Evolutionary conservation across 2,113 vertebrate species (phyloP), one percentile per base, ranked within the genome.

Genomic region (Syngnathoides biaculeatus): DNA sequence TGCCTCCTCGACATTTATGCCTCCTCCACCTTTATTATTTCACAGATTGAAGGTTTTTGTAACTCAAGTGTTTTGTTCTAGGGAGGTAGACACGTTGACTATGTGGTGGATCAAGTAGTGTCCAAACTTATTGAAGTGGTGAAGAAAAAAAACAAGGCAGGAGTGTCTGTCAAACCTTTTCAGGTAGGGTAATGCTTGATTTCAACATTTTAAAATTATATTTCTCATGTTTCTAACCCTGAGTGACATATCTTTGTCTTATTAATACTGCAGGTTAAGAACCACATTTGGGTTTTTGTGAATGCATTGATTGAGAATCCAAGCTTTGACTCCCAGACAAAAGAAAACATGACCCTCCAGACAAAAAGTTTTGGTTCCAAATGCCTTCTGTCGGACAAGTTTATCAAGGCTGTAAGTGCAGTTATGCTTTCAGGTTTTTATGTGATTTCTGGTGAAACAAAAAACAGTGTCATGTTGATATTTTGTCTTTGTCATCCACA

Each of bases 141-240:
- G 73, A 99, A 99, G 90, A 98, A 98, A 90, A 99, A 99, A 89
- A 99, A 99, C 84, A 99, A 99, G 91, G 97, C 96, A 69, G 97
- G 97, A 69, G 97, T 99, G 67, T 91, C 94, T 6, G 97, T 99
- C 62, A 99, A 99, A 89, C 97, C 97, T n/a, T 99, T 99, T 90
- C 97, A 99, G 95, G 97, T 94, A 11, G 0, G 0, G 0, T 11
- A 0, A 38, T 35, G 1, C 6, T 2, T 13, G 0, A 53, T 55
- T 71, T 48, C 1, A 1, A 24, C 11, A 15, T 43, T 59, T 38
- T 0, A 10, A 20, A 38, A 12, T n/a, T 26, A 2, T 2, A 6
- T 40, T n/a, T 12, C 57, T 19, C 2, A 0, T 7, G 17, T 42
- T 14, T 24, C 11, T 9, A 17, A 22, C 15, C 5, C 11, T 14